These are phyloP conservation scores for Coracias cyanogaster DNA, from an alignment of 2,797 vertebrate genomes.

Conservation along the genomic window DNA sequence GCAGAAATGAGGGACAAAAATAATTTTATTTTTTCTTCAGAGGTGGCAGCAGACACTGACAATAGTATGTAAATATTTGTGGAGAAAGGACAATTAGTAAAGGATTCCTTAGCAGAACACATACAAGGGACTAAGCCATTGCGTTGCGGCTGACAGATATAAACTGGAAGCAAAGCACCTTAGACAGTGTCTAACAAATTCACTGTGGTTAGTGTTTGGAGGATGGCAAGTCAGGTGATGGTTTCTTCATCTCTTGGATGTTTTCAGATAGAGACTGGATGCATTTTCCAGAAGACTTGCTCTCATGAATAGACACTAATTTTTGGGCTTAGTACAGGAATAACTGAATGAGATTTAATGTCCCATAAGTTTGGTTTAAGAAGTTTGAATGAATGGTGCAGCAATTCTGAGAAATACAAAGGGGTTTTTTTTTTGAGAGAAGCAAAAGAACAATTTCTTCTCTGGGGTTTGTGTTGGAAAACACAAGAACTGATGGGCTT, in stretches of 20 bases:
- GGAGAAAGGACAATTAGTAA: neutral
- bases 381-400: neutral
- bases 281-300: neutral
- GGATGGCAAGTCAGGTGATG: neutral
- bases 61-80: neutral
- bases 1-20: neutral
- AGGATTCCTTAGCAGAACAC: neutral
- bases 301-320: neutral
- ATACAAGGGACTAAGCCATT: neutral
- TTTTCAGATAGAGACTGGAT: neutral
- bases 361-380: neutral
- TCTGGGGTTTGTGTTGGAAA: neutral
- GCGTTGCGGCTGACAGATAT: neutral
- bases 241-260: neutral
- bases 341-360: neutral
- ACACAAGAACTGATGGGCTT: neutral
- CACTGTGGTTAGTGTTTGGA: neutral
- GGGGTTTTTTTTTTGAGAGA: neutral
- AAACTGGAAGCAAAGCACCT: neutral
- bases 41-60: neutral
- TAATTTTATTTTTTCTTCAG: neutral
- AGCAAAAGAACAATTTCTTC: neutral
- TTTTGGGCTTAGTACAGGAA: neutral
- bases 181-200: neutral
- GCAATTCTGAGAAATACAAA: neutral